A percentile compares a stretch with the other conserved stretches of the same genome.
These are phyloP conservation scores for Penaeus monodon DNA, from an alignment of 2,888 invertebrate genomes.

Conservation along the genomic window DNA sequence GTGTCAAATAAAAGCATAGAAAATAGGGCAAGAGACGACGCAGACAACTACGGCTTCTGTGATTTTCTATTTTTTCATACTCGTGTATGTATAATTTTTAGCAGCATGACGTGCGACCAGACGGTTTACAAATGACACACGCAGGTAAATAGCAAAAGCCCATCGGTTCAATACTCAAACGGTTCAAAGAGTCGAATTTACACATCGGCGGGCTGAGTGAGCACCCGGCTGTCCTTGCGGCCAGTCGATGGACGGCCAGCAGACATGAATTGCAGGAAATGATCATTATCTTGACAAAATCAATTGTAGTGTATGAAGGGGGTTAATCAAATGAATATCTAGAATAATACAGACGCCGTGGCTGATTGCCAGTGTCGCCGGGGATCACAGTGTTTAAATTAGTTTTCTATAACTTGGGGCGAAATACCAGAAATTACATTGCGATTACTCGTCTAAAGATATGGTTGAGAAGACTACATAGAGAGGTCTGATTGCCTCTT, in stretches of 20 bases:
- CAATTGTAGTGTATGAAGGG: slow-evolving; percentile 52
- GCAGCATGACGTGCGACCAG: no score
- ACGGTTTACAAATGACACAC: no score
- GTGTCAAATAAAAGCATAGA: slow-evolving; percentile 22
- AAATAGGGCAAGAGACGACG: slow-evolving; percentile 8
- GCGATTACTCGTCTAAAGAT: slow-evolving; percentile 50
- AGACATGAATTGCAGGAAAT: slow-evolving; percentile 55
- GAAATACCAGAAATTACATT: slow-evolving; percentile 46
- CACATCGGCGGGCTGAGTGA: slow-evolving; percentile 44
- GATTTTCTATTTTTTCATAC: slow-evolving; percentile 28
- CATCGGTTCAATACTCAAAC: slow-evolving; percentile 12
- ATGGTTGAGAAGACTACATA: slow-evolving; percentile 36
- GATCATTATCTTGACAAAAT: slow-evolving; percentile 54
- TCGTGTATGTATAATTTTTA: slow-evolving; percentile 12
- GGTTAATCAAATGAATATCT: slow-evolving; percentile 55
- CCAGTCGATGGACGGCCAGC: slow-evolving; percentile 37
- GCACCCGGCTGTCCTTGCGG: slow-evolving; percentile 39
- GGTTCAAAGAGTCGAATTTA: slow-evolving; percentile 48
- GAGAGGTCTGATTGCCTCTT: slow-evolving; percentile 31
- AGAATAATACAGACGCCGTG: slow-evolving; percentile 42
- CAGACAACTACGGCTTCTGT: slow-evolving; percentile 11
- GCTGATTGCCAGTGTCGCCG: slow-evolving; percentile 44
- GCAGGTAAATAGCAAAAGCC: no score
- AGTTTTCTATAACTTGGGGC: slow-evolving; percentile 47
- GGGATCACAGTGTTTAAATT: slow-evolving; percentile 51